A percentile compares a stretch with the other conserved stretches of the same genome.
These are phyloP conservation scores for Rhinoraja longicauda DNA, from an alignment of 2,797 vertebrate species.

Conservation along the genomic window DNA sequence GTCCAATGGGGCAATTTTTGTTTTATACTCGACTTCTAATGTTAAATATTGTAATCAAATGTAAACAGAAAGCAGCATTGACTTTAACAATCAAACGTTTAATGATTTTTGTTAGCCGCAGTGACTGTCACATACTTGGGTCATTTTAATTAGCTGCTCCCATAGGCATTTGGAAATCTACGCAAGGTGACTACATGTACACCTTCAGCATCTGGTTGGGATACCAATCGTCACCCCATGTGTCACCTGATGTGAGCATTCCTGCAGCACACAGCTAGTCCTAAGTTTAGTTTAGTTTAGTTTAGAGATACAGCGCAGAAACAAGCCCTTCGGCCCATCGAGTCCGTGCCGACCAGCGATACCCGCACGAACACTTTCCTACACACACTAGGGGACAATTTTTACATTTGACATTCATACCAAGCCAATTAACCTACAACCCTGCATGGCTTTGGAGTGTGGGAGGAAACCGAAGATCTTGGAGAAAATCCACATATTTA, in stretches of 20 bases:
- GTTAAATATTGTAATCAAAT: constrained; percentile 26
- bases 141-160: neutral
- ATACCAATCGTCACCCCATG: neutral
- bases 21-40: neutral
- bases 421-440: no score
- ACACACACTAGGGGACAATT: no score
- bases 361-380: no score
- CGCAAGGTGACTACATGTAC: neutral
- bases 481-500: no score
- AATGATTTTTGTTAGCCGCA: neutral
- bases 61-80: neutral
- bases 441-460: no score
- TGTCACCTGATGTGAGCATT: neutral
- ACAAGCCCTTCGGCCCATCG: no score
- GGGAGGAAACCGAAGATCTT: no score
- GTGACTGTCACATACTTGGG: neutral
- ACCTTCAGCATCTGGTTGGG: neutral
- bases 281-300: no score
- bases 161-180: neutral
- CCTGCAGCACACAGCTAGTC: no score
- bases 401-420: no score
- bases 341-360: no score
- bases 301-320: no score
- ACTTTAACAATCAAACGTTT: neutral
- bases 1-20: neutral